These are phyloP conservation scores for Esox lucius DNA, from an alignment of 2,797 vertebrate genomes.

Conservation along the genomic window DNA sequence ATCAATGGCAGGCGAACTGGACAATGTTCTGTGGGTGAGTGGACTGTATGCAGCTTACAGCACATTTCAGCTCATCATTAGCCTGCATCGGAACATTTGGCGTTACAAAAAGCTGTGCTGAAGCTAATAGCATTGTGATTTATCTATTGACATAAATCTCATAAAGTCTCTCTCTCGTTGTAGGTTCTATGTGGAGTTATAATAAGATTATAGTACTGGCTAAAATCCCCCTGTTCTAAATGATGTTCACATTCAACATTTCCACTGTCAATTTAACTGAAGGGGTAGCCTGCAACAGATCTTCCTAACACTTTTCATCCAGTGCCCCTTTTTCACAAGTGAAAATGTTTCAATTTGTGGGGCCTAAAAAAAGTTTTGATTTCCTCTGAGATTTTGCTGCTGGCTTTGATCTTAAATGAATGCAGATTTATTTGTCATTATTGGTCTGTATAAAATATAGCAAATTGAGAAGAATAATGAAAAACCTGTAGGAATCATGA, in stretches of 20 bases:
- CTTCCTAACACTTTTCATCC: neutral
- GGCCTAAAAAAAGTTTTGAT: no score
- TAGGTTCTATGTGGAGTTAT: slow-evolving; percentile 28
- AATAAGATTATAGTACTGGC: slow-evolving; percentile 52
- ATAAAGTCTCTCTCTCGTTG: slow-evolving; percentile 23
- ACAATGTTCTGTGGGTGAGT: neutral
- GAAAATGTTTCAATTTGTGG: no score
- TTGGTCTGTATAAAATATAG: no score
- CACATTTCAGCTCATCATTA: slow-evolving; percentile 16
- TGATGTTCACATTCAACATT: neutral
- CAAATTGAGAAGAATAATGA: no score
- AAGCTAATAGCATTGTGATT: slow-evolving; percentile 28
- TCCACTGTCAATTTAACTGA: neutral
- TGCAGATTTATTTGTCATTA: no score
- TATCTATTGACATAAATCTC: slow-evolving; percentile 39
- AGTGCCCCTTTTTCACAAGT: no score
- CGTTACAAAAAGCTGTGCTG: slow-evolving; percentile 10
- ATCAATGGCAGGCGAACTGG: neutral
- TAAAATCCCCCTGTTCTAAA: slow-evolving; percentile 25
- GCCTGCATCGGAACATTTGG: slow-evolving; percentile 28
- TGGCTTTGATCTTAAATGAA: no score
- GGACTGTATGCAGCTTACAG: slow-evolving; percentile 6
- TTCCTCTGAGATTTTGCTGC: no score
- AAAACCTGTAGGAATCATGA: no score
- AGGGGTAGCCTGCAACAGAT: neutral